Evolutionary conservation across 2,888 invertebrate species (phyloP).

Genomic region (Pseudanteris insignis): DNA sequence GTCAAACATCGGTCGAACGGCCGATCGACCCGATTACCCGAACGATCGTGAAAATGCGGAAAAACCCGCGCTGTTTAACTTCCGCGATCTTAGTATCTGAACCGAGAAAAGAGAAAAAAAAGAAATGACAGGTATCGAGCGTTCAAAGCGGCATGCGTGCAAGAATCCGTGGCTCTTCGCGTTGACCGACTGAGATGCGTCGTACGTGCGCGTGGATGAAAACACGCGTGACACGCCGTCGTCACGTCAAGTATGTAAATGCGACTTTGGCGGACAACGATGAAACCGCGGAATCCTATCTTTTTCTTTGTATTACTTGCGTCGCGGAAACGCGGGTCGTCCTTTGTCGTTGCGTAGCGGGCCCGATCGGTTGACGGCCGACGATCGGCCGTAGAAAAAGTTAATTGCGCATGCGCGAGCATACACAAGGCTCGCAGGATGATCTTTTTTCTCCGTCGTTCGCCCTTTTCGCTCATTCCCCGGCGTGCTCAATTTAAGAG

Average conservation of each 20-base stretch:
- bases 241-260: constrained; percentile 62
- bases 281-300: constrained; percentile 53
- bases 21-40: too few relatives aligned
- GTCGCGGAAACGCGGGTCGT: constrained; percentile 12
- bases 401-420: background rate
- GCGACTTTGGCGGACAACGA: constrained; percentile 61
- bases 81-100: too few relatives aligned
- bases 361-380: constrained; percentile 16
- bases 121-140: constrained; percentile 44
- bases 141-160: constrained; percentile 15
- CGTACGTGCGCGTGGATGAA: constrained; percentile 35
- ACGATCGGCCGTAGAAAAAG: constrained; percentile 7
- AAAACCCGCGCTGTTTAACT: too few relatives aligned
- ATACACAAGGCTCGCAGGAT: too few relatives aligned
- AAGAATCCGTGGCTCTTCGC: constrained; percentile 20
- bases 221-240: constrained; percentile 50
- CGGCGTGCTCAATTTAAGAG: too few relatives aligned
- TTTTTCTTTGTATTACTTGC: constrained; percentile 20
- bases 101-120: too few relatives aligned
- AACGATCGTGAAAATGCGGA: too few relatives aligned
- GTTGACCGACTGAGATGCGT: constrained; percentile 25
- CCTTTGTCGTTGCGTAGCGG: constrained; percentile 21
- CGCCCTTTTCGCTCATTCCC: too few relatives aligned
- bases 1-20: too few relatives aligned
- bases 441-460: too few relatives aligned